Conservation (phyloP, 1,140 invertebrate genomes). For the Hypsibius dujardini region DNA sequence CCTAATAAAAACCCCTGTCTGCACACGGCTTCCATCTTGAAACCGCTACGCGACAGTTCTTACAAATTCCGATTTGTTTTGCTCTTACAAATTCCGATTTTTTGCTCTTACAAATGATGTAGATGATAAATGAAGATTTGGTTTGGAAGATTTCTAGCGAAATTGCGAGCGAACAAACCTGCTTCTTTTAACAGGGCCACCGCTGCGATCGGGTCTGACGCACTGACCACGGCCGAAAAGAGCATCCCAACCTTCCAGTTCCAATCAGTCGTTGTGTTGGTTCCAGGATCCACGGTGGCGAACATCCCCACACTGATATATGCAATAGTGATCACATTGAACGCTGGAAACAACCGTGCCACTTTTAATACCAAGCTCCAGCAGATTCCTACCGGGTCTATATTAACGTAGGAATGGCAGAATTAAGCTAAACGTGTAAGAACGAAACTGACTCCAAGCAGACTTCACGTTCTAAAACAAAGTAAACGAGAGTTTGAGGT, state of each 20-base stretch:
- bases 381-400: neutral
- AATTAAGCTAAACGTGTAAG: constrained; percentile 19
- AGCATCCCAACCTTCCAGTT: constrained; percentile 27
- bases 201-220: constrained; percentile 37
- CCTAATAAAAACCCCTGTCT: too few species aligned
- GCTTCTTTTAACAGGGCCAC: constrained; percentile 34
- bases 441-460: neutral
- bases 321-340: neutral
- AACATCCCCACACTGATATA: constrained; percentile 19
- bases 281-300: constrained; percentile 24
- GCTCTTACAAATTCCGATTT: neutral
- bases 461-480: neutral
- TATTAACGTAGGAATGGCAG: constrained; percentile 19
- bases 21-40: too few species aligned
- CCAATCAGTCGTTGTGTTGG: constrained; percentile 26
- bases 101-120: neutral
- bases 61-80: neutral
- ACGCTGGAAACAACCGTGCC: constrained; percentile 4
- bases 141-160: constrained; percentile 14
- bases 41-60: too few species aligned
- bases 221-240: constrained; percentile 35
- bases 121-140: neutral
- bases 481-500: constrained; percentile 25
- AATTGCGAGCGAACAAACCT: constrained; percentile 18
- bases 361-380: neutral